Conservation (phyloP, 2,113 vertebrate species). For the Rhegmatorhina hoffmannsi region DNA sequence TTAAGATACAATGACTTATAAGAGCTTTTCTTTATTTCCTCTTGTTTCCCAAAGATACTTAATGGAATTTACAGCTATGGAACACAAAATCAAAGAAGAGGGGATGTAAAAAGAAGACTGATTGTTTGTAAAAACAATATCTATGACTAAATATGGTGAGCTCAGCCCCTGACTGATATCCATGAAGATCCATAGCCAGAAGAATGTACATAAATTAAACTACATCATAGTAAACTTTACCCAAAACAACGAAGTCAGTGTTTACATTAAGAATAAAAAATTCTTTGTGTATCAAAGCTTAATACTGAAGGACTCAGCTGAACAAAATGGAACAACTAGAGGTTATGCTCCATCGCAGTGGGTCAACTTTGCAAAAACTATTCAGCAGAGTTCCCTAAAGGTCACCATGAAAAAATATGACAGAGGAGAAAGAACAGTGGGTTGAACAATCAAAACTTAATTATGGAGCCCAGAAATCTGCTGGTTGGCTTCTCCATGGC, state of each 20-base stretch:
- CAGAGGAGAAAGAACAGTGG: background rate
- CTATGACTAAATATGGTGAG: background rate
- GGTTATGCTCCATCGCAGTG: background rate
- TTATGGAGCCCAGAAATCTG: conserved; percentile 7
- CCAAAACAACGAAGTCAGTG: background rate
- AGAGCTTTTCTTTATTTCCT: background rate
- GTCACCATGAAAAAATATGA: conserved; percentile 5
- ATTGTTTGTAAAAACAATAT: background rate
- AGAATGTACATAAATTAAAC: background rate
- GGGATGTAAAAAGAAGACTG: background rate
- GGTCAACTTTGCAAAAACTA: conserved; percentile 48
- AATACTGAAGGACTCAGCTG: background rate
- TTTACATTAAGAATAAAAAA: conserved; percentile 36
- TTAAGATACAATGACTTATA: background rate
- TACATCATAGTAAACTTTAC: background rate
- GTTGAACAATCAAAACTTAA: conserved; percentile 28
- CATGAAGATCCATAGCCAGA: background rate
- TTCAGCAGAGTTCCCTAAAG: conserved; percentile 37
- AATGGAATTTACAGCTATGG: background rate
- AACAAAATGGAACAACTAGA: conserved; percentile 20
- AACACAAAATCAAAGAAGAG: background rate
- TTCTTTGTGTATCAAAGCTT: background rate
- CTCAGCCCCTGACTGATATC: background rate
- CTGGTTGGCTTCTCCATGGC: background rate
- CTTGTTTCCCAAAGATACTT: background rate